phyloP scores from a whole-genome alignment of 2,888 invertebrate species.

The Athalia cordata region DNA sequence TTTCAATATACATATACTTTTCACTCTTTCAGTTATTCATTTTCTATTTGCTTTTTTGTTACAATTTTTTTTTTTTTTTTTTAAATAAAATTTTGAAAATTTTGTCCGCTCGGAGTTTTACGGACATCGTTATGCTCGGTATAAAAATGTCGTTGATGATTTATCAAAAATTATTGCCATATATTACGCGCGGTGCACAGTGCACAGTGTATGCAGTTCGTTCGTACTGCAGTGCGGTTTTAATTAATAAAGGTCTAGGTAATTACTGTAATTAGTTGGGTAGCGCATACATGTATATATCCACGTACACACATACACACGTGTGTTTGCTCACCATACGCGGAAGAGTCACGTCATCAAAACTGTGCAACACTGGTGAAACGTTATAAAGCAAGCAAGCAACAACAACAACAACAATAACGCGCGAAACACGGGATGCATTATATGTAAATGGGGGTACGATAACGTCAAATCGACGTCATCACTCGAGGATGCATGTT shows the following conservation, averaged over 20 bases:
- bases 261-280: conserved; percentile 43
- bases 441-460: conserved; percentile 63
- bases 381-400: too few species aligned
- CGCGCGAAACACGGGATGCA: conserved; percentile 45
- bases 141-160: too few species aligned
- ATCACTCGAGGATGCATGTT: conserved; percentile 52
- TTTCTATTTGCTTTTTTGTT: background rate
- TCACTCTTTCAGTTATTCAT: too few species aligned
- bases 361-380: background rate
- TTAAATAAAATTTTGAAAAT: too few species aligned
- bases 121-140: too few species aligned
- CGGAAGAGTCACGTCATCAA: conserved; percentile 8
- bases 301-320: background rate
- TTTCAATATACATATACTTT: too few species aligned
- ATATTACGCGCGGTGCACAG: too few species aligned
- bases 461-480: conserved; percentile 55
- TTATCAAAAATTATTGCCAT: too few species aligned
- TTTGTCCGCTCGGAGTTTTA: too few species aligned
- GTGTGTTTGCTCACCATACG: too few species aligned
- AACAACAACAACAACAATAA: too few species aligned
- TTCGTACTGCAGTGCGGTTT: background rate
- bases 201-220: too few species aligned
- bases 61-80: background rate
- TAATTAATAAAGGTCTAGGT: conserved; percentile 38
- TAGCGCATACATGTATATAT: background rate